phyloP scores from a whole-genome alignment of 2,797 vertebrate genomes.

The Linurgus olivaceus region DNA sequence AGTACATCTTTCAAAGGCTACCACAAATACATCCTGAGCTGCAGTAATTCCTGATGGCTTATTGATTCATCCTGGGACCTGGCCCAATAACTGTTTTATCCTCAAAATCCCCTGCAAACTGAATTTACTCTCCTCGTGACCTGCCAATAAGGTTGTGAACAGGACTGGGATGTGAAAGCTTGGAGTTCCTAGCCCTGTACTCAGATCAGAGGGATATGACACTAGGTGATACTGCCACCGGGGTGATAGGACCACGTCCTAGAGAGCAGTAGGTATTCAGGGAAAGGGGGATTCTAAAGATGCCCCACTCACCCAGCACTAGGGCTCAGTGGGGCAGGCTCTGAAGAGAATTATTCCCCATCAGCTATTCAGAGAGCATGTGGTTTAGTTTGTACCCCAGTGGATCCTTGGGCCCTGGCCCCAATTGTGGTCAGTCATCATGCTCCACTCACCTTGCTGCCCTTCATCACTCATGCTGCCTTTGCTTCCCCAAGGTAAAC shows the following conservation, averaged over 20 bases:
- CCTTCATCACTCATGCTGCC: conserved; percentile 41
- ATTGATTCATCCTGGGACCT: not conserved
- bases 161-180: not conserved
- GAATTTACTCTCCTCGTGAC: not conserved
- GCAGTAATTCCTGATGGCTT: not conserved
- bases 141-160: not conserved
- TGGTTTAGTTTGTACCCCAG: not conserved
- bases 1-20: not conserved
- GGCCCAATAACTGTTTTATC: not conserved
- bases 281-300: not conserved
- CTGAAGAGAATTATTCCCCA: not conserved
- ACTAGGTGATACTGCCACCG: not conserved
- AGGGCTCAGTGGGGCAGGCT: not conserved
- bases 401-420: not conserved
- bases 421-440: not conserved
- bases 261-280: not conserved
- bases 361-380: not conserved
- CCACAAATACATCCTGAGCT: not conserved
- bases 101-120: not conserved
- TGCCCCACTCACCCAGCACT: not conserved
- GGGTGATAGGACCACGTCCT: not conserved
- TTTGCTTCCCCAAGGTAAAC: conserved; percentile 59
- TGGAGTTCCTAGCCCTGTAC: not conserved
- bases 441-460: conserved; percentile 66
- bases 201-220: not conserved